Base-by-base conservation (phyloP, 2,113 vertebrate genomes). In the Atractosteus spatula region DNA sequence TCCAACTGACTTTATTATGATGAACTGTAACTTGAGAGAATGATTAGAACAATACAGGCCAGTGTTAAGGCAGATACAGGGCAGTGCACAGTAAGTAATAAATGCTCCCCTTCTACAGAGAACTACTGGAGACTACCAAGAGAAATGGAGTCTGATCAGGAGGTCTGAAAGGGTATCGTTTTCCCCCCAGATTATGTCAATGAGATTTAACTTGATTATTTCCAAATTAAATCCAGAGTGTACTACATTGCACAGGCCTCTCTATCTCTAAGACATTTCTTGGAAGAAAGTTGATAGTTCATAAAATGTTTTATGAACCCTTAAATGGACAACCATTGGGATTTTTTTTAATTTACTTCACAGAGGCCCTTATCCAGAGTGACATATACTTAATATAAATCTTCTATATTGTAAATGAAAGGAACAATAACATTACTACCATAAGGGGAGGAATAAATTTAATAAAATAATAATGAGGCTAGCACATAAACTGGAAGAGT, bases 1-100 rank as follows among this genome's bases (percentile, higher is more conserved):
- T 80, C 73, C 77, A 73, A 79, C 76, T 66, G 72, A 66, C 68
- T 76, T 76, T 79, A 82, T 84, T 80, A 75, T 69, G 75, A 80
- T 79, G 63, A 79, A 71, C 66, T 55, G 77, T 76, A 72, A 81
- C 54, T 44, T 41, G 72, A 83, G 78, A 76, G 75, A 62, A 77
- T 77, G 70, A 72, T 74, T 56, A 70, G 71, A n/a, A 80, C 80
- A 81, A 80, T 76, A 71, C 57, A 68, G 71, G 56, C 71, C 74
- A 82, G 66, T 79, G 78, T 82, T 74, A 57, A 59, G 57, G 44
- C 64, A 68, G 73, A 73, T 63, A 69, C 62, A 51, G 55, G 42
- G 55, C 61, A 73, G 29, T 78, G 73, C 77, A 69, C 59, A 64
- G 71, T 41, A 68, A 75, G 78, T 66, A 80, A 80, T 77, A 74